phyloP scores from a whole-genome alignment of 2,113 vertebrate species.

The Genyomyrus donnyi region DNA sequence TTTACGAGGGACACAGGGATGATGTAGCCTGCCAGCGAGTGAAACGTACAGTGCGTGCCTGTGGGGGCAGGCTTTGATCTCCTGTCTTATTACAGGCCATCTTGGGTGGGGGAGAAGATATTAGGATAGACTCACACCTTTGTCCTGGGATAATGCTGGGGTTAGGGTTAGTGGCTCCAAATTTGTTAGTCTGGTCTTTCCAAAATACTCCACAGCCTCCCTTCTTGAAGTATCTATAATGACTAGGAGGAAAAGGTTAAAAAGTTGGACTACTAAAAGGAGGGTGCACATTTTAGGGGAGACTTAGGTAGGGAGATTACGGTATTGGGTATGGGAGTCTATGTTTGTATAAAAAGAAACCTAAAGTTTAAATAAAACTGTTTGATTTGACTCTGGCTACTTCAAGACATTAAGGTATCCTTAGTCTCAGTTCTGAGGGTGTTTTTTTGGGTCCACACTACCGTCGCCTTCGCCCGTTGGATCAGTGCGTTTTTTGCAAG shows the following conservation, averaged over 20 bases:
- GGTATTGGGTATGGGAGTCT: background rate
- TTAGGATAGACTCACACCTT: background rate
- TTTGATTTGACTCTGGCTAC: background rate
- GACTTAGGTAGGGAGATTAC: background rate
- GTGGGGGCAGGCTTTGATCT: constrained; percentile 21
- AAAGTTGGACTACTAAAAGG: background rate
- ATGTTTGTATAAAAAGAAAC: background rate
- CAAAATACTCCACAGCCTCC: background rate
- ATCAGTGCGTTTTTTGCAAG: background rate
- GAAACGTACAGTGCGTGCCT: constrained; percentile 13
- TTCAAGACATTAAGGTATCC: background rate
- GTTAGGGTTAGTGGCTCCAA: background rate
- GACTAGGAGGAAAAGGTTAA: background rate
- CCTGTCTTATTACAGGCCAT: background rate
- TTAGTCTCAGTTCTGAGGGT: background rate
- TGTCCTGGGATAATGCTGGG: background rate
- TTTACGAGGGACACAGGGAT: constrained; percentile 11
- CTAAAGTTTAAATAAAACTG: background rate
- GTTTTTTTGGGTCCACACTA: background rate
- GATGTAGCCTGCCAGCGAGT: background rate
- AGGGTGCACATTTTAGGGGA: background rate
- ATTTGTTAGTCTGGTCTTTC: background rate
- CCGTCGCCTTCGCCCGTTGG: background rate
- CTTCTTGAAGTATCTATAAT: background rate
- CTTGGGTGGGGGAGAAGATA: background rate